A percentile compares a stretch with the other conserved stretches of the same genome.
Evolutionary conservation across 2,888 invertebrate genomes (phyloP).

Genomic region (Terebella lapidaria): DNA sequence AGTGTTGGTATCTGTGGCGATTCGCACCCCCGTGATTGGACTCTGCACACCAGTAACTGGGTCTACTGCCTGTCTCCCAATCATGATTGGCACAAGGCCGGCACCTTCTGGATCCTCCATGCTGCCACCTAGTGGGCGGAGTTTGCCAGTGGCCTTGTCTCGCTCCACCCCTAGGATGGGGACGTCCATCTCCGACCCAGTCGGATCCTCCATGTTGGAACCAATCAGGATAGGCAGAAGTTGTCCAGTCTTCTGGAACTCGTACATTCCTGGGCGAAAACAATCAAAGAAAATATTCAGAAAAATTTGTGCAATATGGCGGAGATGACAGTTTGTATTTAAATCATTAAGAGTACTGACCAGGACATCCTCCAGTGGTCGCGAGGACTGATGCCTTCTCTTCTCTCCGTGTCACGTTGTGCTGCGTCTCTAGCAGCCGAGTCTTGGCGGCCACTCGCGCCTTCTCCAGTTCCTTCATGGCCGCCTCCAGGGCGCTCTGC

Average conservation of each 20-base stretch:
- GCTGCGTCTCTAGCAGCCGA: constrained; percentile 31
- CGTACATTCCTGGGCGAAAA: constrained; percentile 41
- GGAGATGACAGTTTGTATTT: background rate
- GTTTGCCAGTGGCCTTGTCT: constrained; percentile 32
- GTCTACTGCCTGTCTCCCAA: constrained; percentile 42
- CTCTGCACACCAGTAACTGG: constrained; percentile 44
- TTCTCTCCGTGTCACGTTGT: constrained; percentile 38
- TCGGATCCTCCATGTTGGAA: constrained; percentile 41
- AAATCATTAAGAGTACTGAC: constrained; percentile 28
- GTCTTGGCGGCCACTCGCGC: constrained; percentile 36
- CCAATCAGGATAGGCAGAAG: constrained; percentile 49
- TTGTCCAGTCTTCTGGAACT: constrained; percentile 44
- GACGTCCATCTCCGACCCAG: constrained; percentile 41
- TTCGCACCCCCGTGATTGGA: constrained; percentile 40
- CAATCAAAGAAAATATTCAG: background rate
- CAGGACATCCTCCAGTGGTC: constrained; percentile 43
- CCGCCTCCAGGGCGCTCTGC: constrained; percentile 32
- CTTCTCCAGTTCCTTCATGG: constrained; percentile 36
- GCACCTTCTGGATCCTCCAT: constrained; percentile 49
- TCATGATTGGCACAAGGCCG: constrained; percentile 46
- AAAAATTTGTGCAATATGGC: too few species aligned
- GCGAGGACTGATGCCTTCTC: constrained; percentile 43
- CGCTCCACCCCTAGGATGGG: constrained; percentile 44
- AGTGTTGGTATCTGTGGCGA: constrained; percentile 37
- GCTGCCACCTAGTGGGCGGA: constrained; percentile 46